A percentile compares a stretch with the other conserved stretches of the same genome.
Evolutionary conservation across 2,797 vertebrate species (phyloP).

Genomic region (Zalophus californianus): DNA sequence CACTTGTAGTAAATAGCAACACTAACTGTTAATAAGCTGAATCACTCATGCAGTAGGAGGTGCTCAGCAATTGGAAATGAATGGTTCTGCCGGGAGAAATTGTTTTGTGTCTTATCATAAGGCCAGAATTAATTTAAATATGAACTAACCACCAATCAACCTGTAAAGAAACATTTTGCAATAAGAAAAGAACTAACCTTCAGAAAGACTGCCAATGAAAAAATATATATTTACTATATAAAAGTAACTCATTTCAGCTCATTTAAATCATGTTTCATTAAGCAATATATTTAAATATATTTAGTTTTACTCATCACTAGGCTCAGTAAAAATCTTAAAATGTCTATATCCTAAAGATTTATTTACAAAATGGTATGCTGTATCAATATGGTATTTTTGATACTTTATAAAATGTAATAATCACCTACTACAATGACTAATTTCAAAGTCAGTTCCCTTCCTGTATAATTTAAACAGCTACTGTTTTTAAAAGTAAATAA

Average conservation of each 20-base stretch:
- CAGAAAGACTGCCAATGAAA: constrained; percentile 10
- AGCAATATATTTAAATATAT: constrained; percentile 42
- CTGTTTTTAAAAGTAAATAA: constrained; percentile 44
- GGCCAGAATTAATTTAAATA: constrained; percentile 28
- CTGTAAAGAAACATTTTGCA: neutral
- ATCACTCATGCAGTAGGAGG: neutral
- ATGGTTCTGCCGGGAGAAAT: neutral
- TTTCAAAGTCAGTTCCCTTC: constrained; percentile 61
- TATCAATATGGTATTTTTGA: neutral
- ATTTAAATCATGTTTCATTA: constrained; percentile 36
- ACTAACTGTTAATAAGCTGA: neutral
- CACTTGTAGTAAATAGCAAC: neutral
- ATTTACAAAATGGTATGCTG: constrained; percentile 30
- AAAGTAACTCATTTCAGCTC: constrained; percentile 36
- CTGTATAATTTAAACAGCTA: constrained; percentile 55
- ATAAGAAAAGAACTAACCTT: constrained; percentile 49
- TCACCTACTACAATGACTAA: neutral
- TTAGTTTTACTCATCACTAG: constrained; percentile 33
- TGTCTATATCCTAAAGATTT: constrained; percentile 55
- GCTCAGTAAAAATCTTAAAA: constrained; percentile 41
- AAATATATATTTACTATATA: constrained; percentile 8
- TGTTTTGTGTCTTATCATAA: neutral
- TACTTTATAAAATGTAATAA: constrained; percentile 33
- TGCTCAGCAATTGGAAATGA: neutral
- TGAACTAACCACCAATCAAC: constrained; percentile 38